Base-by-base conservation (phyloP, 1,140 invertebrate species). In the Apis dorsata region DNA sequence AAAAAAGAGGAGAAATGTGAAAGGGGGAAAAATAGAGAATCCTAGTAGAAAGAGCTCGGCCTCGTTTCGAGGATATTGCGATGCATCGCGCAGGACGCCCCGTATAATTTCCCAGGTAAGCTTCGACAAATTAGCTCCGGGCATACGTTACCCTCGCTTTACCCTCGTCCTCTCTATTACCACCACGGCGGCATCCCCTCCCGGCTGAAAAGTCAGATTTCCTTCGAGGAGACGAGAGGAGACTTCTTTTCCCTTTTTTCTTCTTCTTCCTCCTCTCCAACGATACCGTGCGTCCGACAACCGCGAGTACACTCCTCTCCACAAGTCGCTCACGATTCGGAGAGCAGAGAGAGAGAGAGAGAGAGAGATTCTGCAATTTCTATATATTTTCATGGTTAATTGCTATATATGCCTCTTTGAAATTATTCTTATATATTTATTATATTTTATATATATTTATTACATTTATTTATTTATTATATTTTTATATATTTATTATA, bases 111-210 rank as follows among this genome's bases (percentile, higher is more conserved):
- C 82, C 85, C 86, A 66, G 87, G 87, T 91, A 92, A 93, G 91
- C 91, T 91, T 84, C 89, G 90, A 90, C 91, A 93, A 93, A 93
- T 93, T 93, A 93, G 91, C 90, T 91, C 89, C 83, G 88, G 88
- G 90, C 91, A 93, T 92, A 93, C 92, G 91, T 92, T 92, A 90
- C 89, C 85, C 88, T 88, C 87, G 86, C 87, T 85, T 90, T 88
- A 87, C 34, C 34, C 79, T 85, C 83, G 68, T 72, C 79, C 76
- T 78, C 62, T 65, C 79, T 69, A 51, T 65, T 59, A 17, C 63
- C 55, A 79, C 44, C 68, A 3, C 60, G 13, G 86, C 86, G 12
- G 9, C 88, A 85, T 81, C 79, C 85, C 81, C 87, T 78, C 88
- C 77, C 68, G 78, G 28, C 74, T 70, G 53, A 82, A 87, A 87